Conservation (phyloP, 2,113 vertebrate genomes). For the Podocnemis expansa region DNA sequence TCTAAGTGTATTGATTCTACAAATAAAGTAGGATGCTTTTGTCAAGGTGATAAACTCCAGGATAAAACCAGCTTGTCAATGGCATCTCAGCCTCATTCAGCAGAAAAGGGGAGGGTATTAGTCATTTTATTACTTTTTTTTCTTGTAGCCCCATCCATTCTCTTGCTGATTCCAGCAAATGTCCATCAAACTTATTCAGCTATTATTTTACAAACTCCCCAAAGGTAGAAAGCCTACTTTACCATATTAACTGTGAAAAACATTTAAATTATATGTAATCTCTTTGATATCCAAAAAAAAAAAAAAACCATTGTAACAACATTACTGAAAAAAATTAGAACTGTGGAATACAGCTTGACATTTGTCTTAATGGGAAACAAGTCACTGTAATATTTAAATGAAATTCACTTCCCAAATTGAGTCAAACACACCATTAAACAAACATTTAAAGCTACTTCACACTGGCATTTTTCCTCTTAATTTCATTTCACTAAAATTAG, state of each 20-base stretch:
- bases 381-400: background rate
- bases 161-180: background rate
- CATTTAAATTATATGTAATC: background rate
- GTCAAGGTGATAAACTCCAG: constrained; percentile 65
- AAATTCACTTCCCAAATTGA: background rate
- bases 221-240: background rate
- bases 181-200: background rate
- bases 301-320: background rate
- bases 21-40: constrained; percentile 29
- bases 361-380: background rate
- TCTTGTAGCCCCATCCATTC: background rate
- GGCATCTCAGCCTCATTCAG: constrained; percentile 18
- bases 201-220: background rate
- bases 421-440: background rate
- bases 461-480: background rate
- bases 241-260: background rate
- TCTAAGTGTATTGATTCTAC: constrained; percentile 33
- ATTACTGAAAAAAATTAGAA: background rate
- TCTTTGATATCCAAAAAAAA: background rate
- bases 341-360: background rate
- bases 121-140: background rate
- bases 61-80: constrained; percentile 53
- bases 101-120: background rate
- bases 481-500: background rate
- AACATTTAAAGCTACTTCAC: background rate